These are phyloP conservation scores for Radopholus similis DNA, from an alignment of 1,140 invertebrate genomes.

Conservation along the genomic window DNA sequence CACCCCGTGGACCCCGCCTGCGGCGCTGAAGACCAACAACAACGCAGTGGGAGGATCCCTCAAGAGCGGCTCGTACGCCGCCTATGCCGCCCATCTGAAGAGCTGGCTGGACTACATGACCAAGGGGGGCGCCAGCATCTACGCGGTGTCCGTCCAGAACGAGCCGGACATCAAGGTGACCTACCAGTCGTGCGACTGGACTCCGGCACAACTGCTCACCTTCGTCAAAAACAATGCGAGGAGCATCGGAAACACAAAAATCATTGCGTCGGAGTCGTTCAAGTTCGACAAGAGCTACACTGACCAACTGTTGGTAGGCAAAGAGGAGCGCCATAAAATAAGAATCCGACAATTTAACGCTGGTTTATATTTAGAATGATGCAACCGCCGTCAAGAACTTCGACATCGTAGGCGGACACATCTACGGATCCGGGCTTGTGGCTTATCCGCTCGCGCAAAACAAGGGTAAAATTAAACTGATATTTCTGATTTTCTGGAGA, in stretches of 20 bases:
- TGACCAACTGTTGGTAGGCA: neutral
- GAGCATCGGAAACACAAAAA: neutral
- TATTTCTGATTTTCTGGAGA: neutral
- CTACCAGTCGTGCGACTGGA: no score
- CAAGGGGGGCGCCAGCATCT: neutral
- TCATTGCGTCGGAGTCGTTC: neutral
- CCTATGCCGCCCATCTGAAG: neutral
- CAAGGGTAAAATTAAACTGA: no score
- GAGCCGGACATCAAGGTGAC: neutral
- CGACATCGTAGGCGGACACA: neutral
- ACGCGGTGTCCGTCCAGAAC: neutral
- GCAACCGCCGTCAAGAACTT: neutral
- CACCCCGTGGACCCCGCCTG: neutral
- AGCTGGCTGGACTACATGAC: neutral
- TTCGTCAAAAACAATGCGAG: neutral
- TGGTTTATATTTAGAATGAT: neutral
- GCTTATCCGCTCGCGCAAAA: neutral
- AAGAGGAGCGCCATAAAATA: neutral
- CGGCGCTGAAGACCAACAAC: neutral
- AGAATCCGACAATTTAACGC: neutral
- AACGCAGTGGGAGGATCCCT: neutral
- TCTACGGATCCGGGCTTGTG: neutral
- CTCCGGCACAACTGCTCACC: neutral
- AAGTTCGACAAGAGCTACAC: neutral
- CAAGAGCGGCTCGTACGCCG: neutral